A percentile compares a stretch with the other conserved stretches of the same genome.
phyloP scores from a whole-genome alignment of 2,113 vertebrate species.

The Xiphophorus maculatus region DNA sequence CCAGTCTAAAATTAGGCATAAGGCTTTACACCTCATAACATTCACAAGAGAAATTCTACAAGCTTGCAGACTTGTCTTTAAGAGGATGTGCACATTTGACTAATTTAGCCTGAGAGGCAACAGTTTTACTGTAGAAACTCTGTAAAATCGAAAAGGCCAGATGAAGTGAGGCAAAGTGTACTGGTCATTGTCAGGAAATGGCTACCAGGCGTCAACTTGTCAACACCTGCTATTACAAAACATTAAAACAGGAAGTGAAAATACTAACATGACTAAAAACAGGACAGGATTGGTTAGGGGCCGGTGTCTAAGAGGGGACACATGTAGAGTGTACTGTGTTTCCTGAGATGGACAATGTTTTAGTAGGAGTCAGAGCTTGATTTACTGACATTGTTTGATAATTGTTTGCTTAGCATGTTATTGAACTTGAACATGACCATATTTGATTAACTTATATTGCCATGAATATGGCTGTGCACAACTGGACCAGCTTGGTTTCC shows the following conservation, averaged over 20 bases:
- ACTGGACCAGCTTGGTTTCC: no score
- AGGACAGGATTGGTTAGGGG: neutral
- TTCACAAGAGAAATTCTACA: neutral
- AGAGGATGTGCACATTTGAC: neutral
- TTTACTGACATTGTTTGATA: neutral
- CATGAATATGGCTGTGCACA: no score
- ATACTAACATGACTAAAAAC: neutral
- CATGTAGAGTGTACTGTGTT: neutral
- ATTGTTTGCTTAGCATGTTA: neutral
- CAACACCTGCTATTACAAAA: neutral
- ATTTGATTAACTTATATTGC: neutral
- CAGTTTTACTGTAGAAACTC: no score
- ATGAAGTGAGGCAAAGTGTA: neutral
- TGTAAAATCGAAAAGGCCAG: neutral
- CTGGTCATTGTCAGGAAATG: no score
- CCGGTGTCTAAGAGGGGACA: no score
- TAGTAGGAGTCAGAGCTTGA: neutral
- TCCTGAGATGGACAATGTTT: neutral
- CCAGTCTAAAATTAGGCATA: no score
- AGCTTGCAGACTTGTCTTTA: neutral
- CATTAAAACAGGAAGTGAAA: neutral
- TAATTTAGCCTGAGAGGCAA: neutral
- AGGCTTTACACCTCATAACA: no score
- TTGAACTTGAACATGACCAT: neutral
- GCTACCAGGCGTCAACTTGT: neutral